These are phyloP conservation scores for Ctenoplectra terminalis DNA, from an alignment of 1,140 invertebrate species.

Conservation along the genomic window DNA sequence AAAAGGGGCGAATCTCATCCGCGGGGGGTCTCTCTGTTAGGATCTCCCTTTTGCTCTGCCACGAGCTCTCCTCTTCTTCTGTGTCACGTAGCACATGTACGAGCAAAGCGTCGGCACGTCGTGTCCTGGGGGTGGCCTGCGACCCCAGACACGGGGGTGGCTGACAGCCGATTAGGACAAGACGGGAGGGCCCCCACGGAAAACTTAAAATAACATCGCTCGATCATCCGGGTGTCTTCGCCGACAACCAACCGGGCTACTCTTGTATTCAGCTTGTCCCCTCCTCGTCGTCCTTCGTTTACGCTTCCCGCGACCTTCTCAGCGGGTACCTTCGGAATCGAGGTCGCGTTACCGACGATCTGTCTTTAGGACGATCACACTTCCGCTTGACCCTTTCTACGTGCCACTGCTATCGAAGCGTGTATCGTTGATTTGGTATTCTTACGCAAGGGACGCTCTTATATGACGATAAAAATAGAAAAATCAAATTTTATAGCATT, in stretches of 20 bases:
- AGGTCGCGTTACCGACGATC: constrained; percentile 22
- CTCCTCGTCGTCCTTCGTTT: constrained; percentile 15
- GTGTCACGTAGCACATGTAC: constrained; percentile 29
- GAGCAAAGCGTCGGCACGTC: constrained; percentile 57
- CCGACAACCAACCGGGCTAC: constrained; percentile 73
- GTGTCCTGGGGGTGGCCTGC: constrained; percentile 50
- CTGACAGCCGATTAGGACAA: constrained; percentile 82
- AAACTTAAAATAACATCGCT: constrained; percentile 83
- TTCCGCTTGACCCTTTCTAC: background rate
- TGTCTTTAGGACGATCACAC: background rate
- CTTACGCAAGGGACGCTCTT: background rate
- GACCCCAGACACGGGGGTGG: constrained; percentile 58
- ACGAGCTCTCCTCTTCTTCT: constrained; percentile 4
- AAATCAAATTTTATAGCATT: background rate
- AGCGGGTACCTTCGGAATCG: constrained; percentile 30
- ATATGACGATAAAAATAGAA: too few relatives aligned
- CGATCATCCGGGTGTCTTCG: constrained; percentile 80
- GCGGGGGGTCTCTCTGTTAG: constrained; percentile 68
- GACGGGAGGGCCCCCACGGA: constrained; percentile 78
- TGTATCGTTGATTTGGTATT: background rate
- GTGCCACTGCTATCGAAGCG: background rate
- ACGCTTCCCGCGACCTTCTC: constrained; percentile 36
- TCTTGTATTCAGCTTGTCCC: constrained; percentile 56
- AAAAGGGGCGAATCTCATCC: constrained; percentile 71
- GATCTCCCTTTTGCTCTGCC: constrained; percentile 30